Percentiles rank a stretch among this genome's conserved stretches.
phyloP scores from a whole-genome alignment of 64 coral and sea anemone species.

The Dendrophyllia cribrosa region DNA sequence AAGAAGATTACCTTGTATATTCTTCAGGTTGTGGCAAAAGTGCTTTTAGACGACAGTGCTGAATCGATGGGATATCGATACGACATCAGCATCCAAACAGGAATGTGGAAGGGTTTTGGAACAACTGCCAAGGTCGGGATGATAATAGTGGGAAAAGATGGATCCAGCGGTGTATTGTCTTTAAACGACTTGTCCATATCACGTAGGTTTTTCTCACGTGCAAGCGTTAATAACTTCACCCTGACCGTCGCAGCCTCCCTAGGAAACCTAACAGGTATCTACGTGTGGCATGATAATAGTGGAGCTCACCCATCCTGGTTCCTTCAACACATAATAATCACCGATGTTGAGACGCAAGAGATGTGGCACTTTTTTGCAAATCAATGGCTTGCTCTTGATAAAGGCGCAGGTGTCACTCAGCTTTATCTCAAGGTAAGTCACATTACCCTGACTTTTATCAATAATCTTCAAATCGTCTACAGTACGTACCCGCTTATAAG shows the following conservation, averaged over 20 bases:
- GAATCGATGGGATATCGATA: constrained; percentile 30
- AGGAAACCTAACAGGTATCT: constrained; percentile 57
- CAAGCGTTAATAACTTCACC: constrained; percentile 76
- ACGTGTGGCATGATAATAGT: constrained; percentile 81
- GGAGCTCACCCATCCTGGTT: constrained; percentile 78
- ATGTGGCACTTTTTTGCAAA: constrained; percentile 70
- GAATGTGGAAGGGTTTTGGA: constrained; percentile 75
- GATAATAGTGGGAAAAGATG: constrained; percentile 66
- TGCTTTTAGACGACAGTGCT: constrained; percentile 34
- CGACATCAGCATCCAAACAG: constrained; percentile 72
- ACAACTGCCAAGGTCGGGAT: constrained; percentile 82
- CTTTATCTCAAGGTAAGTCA: constrained; percentile 29
- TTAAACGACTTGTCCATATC: constrained; percentile 53
- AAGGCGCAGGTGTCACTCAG: constrained; percentile 48
- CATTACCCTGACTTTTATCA: not conserved
- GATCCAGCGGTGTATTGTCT: constrained; percentile 32
- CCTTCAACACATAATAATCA: constrained; percentile 50
- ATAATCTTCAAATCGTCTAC: too few relatives aligned
- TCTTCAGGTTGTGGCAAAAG: constrained; percentile 41
- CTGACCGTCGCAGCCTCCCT: constrained; percentile 41
- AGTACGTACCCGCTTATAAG: too few relatives aligned
- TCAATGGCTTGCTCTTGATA: constrained; percentile 77
- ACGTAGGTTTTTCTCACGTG: constrained; percentile 75
- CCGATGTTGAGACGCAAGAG: constrained; percentile 14
- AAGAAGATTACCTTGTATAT: not conserved